Conservation (phyloP, 2,888 invertebrate species). For the Dynastes maya region DNA sequence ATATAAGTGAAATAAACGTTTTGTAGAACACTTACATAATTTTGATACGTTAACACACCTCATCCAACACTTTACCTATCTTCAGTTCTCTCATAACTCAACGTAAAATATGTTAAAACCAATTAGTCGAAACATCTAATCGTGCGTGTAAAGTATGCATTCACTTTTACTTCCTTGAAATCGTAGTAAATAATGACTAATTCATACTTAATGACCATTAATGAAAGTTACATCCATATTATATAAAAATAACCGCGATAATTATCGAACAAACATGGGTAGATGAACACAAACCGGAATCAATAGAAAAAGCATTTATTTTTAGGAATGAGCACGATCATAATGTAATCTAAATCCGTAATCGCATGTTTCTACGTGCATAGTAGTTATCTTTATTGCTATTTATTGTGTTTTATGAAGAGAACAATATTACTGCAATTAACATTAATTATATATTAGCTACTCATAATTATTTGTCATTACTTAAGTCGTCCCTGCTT, state of each 20-base stretch:
- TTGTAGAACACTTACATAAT: no score
- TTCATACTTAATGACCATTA: constrained; percentile 23
- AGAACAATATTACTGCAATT: background rate
- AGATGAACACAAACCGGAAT: background rate
- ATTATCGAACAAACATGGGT: constrained; percentile 17
- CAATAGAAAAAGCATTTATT: constrained; percentile 12
- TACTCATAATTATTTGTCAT: constrained; percentile 5
- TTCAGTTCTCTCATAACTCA: background rate
- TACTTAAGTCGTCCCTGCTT: no score
- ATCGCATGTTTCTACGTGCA: background rate
- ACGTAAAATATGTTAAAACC: constrained; percentile 4
- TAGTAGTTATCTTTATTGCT: background rate
- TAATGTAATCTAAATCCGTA: constrained; percentile 13
- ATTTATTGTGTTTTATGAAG: background rate
- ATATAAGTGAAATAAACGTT: no score
- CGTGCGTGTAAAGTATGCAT: background rate
- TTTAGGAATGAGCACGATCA: constrained; percentile 9
- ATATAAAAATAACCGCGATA: constrained; percentile 13
- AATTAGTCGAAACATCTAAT: constrained; percentile 5
- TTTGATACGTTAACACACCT: no score
- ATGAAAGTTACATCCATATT: constrained; percentile 8
- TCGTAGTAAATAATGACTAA: constrained; percentile 10
- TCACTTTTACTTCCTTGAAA: constrained; percentile 17
- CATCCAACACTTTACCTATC: no score
- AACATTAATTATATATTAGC: constrained; percentile 12